Evolutionary conservation across 2,113 vertebrate species (phyloP), one percentile per base, ranked within the genome.

Genomic region (Vanacampus margaritifer): DNA sequence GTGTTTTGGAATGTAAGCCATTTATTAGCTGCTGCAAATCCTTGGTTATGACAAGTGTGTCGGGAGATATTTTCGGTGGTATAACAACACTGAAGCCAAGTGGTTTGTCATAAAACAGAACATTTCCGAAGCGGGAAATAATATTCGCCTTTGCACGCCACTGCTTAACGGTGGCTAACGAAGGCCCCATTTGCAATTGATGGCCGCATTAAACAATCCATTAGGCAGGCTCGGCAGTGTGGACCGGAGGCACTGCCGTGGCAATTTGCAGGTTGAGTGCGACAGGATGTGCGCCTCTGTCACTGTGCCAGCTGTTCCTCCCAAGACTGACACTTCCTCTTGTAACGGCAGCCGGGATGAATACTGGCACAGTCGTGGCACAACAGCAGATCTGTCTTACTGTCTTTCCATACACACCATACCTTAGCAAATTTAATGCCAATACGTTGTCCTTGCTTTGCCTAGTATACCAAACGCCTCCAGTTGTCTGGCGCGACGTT

Each of bases 121-220:
- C 75, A 74, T 74, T 81, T 69, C 72, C 8, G 59, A 73, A 72
- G 63, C 71, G 78, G 75, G 84, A 80, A 83, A 83, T 83, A 85
- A 80, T 83, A 83, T 83, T 80, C 70, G 76, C 58, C 43, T 41
- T 17, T 76, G 76, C 81, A 70, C 36, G 3, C 73, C 71, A 73
- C 19, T 14, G 64, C 80, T 78, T 64, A 23, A 66, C 61, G 71
- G 65, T 76, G 72, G 81, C 79, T 79, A 54, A 60, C 80, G 68
- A 28, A 69, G 69, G 65, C 74, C 50, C 28, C 71, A 79, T 86
- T 84, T 83, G 75, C 75, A 86, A 86, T 79, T 79, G 72, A 82
- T 79, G 76, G 77, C 79, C 64, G 73, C 74, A 75, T 85, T 86
- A 79, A 82, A 74, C 65, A 59, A 69, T 43, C 76, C 79, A 71